Conservation (phyloP, 2,888 invertebrate genomes). For the Mimas tiliae region DNA sequence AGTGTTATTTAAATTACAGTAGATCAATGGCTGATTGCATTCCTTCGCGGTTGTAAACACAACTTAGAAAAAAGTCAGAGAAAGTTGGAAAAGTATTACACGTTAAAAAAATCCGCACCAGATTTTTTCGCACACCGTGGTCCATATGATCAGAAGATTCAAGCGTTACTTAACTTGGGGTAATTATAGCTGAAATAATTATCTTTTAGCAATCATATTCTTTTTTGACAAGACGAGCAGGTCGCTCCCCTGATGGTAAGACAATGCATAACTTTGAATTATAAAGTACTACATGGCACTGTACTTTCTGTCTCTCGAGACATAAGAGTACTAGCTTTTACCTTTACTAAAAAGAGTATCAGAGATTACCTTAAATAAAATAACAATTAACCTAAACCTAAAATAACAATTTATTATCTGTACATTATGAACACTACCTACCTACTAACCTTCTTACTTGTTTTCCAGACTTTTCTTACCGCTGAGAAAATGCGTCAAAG, state of each 20-base stretch:
- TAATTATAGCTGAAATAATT: constrained; percentile 34
- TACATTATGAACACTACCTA: no score
- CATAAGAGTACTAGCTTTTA: no score
- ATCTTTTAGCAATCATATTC: neutral
- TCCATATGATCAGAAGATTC: constrained; percentile 37
- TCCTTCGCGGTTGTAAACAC: constrained; percentile 86
- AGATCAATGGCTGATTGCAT: constrained; percentile 85
- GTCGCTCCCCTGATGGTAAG: no score
- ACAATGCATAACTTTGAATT: no score
- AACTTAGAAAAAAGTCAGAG: constrained; percentile 85
- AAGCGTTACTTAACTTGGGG: constrained; percentile 52
- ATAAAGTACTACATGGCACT: no score
- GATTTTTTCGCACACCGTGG: constrained; percentile 65
- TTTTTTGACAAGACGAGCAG: neutral
- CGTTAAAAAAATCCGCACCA: constrained; percentile 75
- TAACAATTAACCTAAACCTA: no score
- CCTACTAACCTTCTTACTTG: neutral
- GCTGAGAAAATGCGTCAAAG: constrained; percentile 55
- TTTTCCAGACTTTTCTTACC: constrained; percentile 57
- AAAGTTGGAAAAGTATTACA: constrained; percentile 85
- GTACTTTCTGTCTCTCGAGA: no score
- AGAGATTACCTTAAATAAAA: no score
- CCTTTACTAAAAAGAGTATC: no score
- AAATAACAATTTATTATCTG: no score
- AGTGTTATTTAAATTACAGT: constrained; percentile 54